Base-by-base conservation (phyloP, 2,888 invertebrate genomes). In the Xylophagus ater region DNA sequence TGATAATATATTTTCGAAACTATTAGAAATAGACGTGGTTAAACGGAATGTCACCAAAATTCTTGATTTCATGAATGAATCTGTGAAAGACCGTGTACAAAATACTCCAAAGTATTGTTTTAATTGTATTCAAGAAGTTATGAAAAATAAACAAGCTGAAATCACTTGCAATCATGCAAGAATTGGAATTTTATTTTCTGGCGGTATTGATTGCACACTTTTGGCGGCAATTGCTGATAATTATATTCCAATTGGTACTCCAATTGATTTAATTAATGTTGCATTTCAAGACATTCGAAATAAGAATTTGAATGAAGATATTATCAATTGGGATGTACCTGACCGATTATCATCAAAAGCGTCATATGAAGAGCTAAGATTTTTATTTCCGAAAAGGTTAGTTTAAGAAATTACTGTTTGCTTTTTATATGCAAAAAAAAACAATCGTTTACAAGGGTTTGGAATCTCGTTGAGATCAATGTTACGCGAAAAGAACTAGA, bases 201-300 rank as follows among this genome's bases (percentile, higher is more conserved):
- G 97, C 26, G 96, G 96, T 12, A 70, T 98, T 25, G 98, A 98
- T 65, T 96, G 94, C 43, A 79, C 92, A n/a, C 75, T 96, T 50
- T 63, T 98, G 48, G 85, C 96, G 19, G 69, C 79, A 32, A 56
- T 94, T 32, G 80, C 84, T 6, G 73, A 89, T 57, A 74, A 76
- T 66, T 81, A 71, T 63, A 64, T 83, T 13, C 66, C 74, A 2
- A 52, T 53, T 42, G 55, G 69, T 35, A 79, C 83, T 54, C 70
- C 80, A 15, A 88, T 97, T 51, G 94, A 96, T 60, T 72, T 97
- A 14, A 70, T 94, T 21, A 97, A 96, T 71, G 90, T 96, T n/a
- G 87, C 94, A 13, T 96, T 96, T 67, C 78, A 74, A 54, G n/a
- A n/a, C n/a, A n/a, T n/a, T n/a, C n/a, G n/a, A n/a, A 74, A 69